These are phyloP conservation scores for Caracal caracal DNA, from an alignment of 2,113 vertebrate species.

Conservation along the genomic window DNA sequence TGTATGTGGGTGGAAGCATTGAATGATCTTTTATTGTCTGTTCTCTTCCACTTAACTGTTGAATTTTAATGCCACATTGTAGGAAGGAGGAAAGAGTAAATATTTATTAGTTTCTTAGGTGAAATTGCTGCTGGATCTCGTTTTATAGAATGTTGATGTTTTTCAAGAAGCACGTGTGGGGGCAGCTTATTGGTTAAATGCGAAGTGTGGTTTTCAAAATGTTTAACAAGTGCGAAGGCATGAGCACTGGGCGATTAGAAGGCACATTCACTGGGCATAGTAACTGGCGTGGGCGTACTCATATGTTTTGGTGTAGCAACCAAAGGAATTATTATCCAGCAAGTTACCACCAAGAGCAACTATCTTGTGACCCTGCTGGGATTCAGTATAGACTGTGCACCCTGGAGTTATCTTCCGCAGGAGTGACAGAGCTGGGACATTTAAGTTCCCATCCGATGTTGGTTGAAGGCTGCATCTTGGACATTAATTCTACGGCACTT, in stretches of 20 bases:
- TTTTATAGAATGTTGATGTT: conserved; percentile 8
- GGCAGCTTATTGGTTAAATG: neutral
- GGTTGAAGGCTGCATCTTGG: neutral
- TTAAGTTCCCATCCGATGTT: fast-evolving
- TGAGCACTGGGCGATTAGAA: neutral
- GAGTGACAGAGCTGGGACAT: neutral
- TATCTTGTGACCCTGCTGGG: neutral
- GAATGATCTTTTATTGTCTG: neutral
- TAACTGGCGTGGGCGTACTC: fast-evolving
- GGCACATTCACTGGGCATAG: neutral
- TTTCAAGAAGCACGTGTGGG: neutral
- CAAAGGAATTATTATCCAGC: neutral
- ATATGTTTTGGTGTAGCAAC: neutral
- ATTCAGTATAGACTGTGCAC: neutral
- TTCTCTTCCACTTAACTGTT: conserved; percentile 25
- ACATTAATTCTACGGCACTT: neutral
- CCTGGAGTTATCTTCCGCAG: neutral
- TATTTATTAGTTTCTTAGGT: conserved; percentile 9
- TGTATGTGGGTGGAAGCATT: neutral
- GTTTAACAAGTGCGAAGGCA: neutral
- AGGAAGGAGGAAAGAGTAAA: neutral
- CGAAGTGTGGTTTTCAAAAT: conserved; percentile 20
- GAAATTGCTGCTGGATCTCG: neutral
- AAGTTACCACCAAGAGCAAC: neutral
- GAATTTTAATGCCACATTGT: neutral